Conservation (phyloP, 2,888 invertebrate genomes). For the Adineta ricciae region DNA sequence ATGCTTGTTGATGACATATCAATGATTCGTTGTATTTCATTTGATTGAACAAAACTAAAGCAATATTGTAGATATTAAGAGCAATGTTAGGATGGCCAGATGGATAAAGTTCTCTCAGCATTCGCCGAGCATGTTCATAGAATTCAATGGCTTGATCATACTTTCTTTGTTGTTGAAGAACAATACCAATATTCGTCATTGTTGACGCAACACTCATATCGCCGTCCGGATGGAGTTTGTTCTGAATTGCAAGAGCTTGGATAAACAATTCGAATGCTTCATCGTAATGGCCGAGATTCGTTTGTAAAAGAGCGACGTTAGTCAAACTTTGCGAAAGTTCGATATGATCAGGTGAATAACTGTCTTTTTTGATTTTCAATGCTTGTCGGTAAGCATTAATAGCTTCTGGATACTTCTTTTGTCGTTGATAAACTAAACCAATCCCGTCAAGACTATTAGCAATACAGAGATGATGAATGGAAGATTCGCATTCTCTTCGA, state of each 20-base stretch:
- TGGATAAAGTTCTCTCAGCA: neutral
- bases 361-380: neutral
- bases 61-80: neutral
- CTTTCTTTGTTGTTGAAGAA: neutral
- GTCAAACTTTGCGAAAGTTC: neutral
- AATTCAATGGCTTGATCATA: neutral
- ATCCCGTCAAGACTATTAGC: neutral
- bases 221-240: neutral
- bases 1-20: neutral
- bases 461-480: neutral
- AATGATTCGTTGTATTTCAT: neutral
- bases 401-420: neutral
- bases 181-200: neutral
- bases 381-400: neutral
- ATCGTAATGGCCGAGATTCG: neutral
- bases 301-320: neutral
- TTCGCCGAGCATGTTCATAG: neutral
- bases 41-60: neutral
- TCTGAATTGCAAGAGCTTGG: neutral
- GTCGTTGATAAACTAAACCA: neutral
- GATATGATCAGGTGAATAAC: neutral
- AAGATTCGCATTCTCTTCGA: neutral
- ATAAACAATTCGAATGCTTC: neutral
- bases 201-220: neutral
- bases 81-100: neutral